Evolutionary conservation across 2,888 invertebrate species (phyloP).

Genomic region (Drosophila nigricruria): DNA sequence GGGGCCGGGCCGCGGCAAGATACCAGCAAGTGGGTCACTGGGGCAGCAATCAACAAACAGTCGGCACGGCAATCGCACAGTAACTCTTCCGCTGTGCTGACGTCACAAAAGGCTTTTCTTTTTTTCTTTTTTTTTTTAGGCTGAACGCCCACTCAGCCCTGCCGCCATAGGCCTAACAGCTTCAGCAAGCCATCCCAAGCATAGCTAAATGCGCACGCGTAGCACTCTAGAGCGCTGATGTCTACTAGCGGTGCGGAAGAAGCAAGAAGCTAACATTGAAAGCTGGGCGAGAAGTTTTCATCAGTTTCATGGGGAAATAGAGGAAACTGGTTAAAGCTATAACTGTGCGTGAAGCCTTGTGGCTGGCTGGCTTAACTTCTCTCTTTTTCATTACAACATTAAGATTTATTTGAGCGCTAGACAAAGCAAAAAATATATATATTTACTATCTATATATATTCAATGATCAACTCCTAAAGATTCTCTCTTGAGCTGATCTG

Average conservation of each 20-base stretch:
- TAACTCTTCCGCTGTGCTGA: constrained; percentile 59
- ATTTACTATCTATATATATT: too few species aligned
- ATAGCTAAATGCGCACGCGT: constrained; percentile 2
- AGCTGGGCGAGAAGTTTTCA: not conserved
- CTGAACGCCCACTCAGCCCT: not conserved
- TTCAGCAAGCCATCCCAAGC: not conserved
- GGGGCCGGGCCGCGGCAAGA: not conserved
- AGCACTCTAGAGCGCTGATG: not conserved
- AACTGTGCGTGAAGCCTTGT: too few species aligned
- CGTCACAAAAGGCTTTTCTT: constrained; percentile 43
- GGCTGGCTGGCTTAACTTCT: too few species aligned
- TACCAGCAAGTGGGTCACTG: constrained; percentile 72
- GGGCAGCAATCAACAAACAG: constrained; percentile 69
- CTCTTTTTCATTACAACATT: not conserved
- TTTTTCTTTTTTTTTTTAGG: not conserved
- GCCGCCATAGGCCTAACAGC: not conserved
- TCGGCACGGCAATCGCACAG: constrained; percentile 34
- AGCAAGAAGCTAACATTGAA: not conserved
- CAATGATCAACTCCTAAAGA: too few species aligned
- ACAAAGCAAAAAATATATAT: too few species aligned
- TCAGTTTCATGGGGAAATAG: too few species aligned
- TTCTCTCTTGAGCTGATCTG: not conserved
- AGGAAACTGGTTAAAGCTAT: too few species aligned
- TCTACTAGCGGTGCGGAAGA: not conserved
- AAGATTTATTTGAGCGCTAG: too few species aligned